Evolutionary conservation across 2,888 invertebrate species (phyloP).

Genomic region (Agonopterix heracliana): DNA sequence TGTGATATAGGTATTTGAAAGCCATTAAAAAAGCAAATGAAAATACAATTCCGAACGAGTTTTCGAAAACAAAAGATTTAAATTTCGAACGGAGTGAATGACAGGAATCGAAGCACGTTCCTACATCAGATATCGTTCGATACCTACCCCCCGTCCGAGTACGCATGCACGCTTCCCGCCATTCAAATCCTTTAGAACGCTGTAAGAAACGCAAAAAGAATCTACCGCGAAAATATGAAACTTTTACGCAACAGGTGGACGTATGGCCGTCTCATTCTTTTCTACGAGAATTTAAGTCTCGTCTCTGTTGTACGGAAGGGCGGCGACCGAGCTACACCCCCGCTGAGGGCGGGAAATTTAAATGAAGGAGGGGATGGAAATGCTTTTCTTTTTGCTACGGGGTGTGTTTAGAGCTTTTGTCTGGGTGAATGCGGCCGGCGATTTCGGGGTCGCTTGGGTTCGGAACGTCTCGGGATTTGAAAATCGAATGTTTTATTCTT

Average conservation of each 20-base stretch:
- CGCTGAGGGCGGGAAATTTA: slow-evolving; percentile 71
- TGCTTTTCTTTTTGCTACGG: slow-evolving; percentile 73
- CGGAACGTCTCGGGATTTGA: slow-evolving; percentile 56
- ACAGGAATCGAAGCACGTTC: slow-evolving; percentile 17
- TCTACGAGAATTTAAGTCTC: slow-evolving; percentile 63
- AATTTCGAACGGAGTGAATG: slow-evolving; percentile 25
- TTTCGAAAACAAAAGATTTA: slow-evolving; percentile 11
- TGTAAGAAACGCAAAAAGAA: slow-evolving; percentile 67
- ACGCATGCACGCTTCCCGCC: slow-evolving; percentile 61
- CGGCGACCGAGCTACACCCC: slow-evolving; percentile 71
- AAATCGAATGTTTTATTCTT: slow-evolving; percentile 51
- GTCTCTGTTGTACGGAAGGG: slow-evolving; percentile 69
- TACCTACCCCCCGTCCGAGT: slow-evolving; percentile 47
- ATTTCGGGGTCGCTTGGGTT: slow-evolving; percentile 73
- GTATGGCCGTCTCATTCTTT: slow-evolving; percentile 73
- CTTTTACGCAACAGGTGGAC: slow-evolving; percentile 71
- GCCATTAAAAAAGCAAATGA: too few relatives aligned
- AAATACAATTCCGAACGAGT: too few relatives aligned
- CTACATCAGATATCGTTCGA: slow-evolving; percentile 53
- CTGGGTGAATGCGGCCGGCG: slow-evolving; percentile 73
- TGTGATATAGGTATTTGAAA: too few relatives aligned
- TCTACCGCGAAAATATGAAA: slow-evolving; percentile 65
- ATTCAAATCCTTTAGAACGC: slow-evolving; percentile 62
- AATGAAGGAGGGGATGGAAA: slow-evolving; percentile 70
- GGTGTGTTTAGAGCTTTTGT: slow-evolving; percentile 73